phyloP scores from a whole-genome alignment of 1,140 invertebrate genomes.

The Pseudomyrmex concolor region DNA sequence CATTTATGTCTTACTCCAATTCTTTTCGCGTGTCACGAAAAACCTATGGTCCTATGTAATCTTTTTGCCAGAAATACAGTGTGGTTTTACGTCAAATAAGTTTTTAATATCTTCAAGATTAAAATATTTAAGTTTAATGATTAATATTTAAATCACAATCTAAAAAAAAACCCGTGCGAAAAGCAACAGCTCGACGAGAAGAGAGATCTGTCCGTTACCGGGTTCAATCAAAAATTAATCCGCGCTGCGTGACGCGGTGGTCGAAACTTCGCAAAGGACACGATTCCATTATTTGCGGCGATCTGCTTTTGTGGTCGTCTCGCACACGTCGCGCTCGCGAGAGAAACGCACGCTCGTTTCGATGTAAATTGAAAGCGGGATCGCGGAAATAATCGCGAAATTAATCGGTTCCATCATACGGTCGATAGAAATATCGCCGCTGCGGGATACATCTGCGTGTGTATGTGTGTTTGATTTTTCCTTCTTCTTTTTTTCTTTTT shows the following conservation, averaged over 20 bases:
- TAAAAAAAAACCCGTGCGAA: neutral
- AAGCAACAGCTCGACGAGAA: neutral
- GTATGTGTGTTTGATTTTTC: neutral
- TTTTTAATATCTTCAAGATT: neutral
- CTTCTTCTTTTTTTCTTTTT: neutral
- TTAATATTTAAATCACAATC: neutral
- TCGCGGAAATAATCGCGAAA: slow-evolving; percentile 45
- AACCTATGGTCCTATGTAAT: no score
- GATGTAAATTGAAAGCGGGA: slow-evolving; percentile 60
- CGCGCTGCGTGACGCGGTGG: neutral
- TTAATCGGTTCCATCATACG: slow-evolving; percentile 30
- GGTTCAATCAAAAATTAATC: slow-evolving; percentile 54
- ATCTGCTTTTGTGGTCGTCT: slow-evolving; percentile 14
- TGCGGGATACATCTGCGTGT: no score
- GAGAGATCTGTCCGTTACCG: neutral
- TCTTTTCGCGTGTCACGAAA: no score
- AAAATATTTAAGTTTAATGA: neutral
- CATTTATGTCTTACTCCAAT: no score
- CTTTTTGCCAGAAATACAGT: no score
- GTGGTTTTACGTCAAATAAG: no score
- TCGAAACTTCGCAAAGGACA: slow-evolving; percentile 48
- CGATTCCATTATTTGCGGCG: slow-evolving; percentile 46
- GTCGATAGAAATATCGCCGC: slow-evolving; percentile 32
- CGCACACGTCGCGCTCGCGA: slow-evolving; percentile 27
- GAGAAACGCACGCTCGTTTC: slow-evolving; percentile 33